These are phyloP conservation scores for Lucilia sericata DNA, from an alignment of 1,140 invertebrate genomes.

Conservation along the genomic window DNA sequence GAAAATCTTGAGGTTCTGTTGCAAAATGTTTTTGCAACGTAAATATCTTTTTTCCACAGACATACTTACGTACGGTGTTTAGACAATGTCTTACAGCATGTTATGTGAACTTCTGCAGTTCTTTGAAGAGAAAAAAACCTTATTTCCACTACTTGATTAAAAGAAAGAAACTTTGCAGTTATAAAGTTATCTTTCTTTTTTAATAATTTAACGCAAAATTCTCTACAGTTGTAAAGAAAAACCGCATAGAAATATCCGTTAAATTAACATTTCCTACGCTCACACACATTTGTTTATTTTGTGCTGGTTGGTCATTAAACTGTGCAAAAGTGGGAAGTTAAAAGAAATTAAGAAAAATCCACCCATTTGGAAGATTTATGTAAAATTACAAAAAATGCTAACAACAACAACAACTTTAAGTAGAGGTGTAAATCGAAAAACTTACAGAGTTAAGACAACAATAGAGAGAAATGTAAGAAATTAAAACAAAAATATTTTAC, in stretches of 20 bases:
- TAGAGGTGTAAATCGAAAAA: background rate
- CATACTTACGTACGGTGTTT: too few species aligned
- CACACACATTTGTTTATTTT: background rate
- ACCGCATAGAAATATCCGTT: conserved; percentile 10
- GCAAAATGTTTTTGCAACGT: background rate
- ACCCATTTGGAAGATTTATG: background rate
- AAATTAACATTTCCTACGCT: background rate
- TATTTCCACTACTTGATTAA: background rate
- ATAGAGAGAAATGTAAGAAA: background rate
- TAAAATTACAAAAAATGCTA: background rate
- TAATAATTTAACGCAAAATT: background rate
- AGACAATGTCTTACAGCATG: background rate
- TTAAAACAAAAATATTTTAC: background rate
- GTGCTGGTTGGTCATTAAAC: background rate
- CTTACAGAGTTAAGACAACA: background rate
- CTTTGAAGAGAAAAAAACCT: too few species aligned
- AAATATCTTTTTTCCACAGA: too few species aligned
- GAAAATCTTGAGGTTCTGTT: background rate
- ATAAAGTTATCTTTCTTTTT: background rate
- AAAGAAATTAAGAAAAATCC: background rate
- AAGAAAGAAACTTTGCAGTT: background rate
- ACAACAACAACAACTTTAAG: background rate
- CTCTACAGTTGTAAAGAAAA: background rate
- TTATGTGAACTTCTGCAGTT: background rate
- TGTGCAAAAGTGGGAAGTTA: background rate